Conservation (phyloP, 2,888 invertebrate genomes). For the Endomychus coccineus region DNA sequence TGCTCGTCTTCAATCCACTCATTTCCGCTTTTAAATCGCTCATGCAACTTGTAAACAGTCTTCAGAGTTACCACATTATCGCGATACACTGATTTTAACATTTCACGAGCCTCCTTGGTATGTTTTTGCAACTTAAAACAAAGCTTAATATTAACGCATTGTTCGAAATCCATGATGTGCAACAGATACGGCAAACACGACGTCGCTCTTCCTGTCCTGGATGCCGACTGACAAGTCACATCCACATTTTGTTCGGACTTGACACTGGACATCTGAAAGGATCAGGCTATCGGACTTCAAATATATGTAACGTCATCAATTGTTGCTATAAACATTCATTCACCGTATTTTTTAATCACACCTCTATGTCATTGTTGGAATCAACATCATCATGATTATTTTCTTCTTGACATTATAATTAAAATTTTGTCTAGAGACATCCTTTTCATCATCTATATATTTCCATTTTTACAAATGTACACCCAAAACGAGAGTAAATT, state of each 20-base stretch:
- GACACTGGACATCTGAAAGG: background rate
- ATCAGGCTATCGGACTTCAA: slow-evolving; percentile 1
- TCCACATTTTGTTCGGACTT: slow-evolving; percentile 1
- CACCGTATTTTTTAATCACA: slow-evolving; percentile 8
- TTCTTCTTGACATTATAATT: too few species aligned
- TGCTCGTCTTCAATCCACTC: slow-evolving; percentile 3
- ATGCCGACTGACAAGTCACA: too few species aligned
- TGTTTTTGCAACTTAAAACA: background rate
- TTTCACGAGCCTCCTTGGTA: background rate
- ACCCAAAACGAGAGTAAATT: too few species aligned
- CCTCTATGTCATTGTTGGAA: too few species aligned
- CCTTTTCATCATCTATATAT: too few species aligned
- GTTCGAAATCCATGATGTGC: slow-evolving; percentile 1
- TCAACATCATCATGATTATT: too few species aligned
- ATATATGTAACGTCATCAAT: background rate
- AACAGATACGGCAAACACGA: slow-evolving; percentile 1
- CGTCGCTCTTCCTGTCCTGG: too few species aligned
- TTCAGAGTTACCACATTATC: slow-evolving; percentile 4
- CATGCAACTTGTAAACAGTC: slow-evolving; percentile 2
- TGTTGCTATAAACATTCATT: slow-evolving; percentile 3
- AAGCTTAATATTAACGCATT: slow-evolving; percentile 1
- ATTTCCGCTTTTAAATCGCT: slow-evolving; percentile 6
- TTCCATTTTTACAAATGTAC: too few species aligned
- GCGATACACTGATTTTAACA: slow-evolving; percentile 2
- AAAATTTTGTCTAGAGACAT: too few species aligned